phyloP scores from a whole-genome alignment of 2,888 invertebrate species.

The Parelbella ahira region DNA sequence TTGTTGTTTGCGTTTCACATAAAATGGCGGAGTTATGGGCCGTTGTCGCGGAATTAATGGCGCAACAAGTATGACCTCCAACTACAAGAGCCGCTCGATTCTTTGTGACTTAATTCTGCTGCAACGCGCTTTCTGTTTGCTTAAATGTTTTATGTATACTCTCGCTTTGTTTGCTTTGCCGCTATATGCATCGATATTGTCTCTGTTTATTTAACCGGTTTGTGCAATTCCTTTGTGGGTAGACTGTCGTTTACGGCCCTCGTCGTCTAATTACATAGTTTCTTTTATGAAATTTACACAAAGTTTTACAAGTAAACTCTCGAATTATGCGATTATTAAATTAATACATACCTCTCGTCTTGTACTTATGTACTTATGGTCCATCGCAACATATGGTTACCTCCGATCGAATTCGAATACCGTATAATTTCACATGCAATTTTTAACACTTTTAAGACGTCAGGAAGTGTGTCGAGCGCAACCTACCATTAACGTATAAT shows the following conservation, averaged over 20 bases:
- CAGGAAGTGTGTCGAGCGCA: slow-evolving; percentile 21
- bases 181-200: slow-evolving; percentile 23
- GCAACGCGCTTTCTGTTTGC: slow-evolving; percentile 26
- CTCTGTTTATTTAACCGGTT: slow-evolving; percentile 10
- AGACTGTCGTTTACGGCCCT: too few species aligned
- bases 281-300: too few species aligned
- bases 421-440: slow-evolving; percentile 18
- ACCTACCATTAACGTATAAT: slow-evolving; percentile 21
- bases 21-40: slow-evolving; percentile 57
- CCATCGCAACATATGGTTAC: slow-evolving; percentile 19
- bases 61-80: slow-evolving; percentile 52
- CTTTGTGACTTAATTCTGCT: slow-evolving; percentile 30
- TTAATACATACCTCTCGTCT: too few species aligned
- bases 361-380: too few species aligned
- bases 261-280: too few species aligned
- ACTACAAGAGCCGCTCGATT: slow-evolving; percentile 29
- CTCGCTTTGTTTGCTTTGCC: slow-evolving; percentile 25
- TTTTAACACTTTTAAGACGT: slow-evolving; percentile 25
- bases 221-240: slow-evolving; percentile 12
- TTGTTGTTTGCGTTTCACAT: slow-evolving; percentile 58
- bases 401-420: slow-evolving; percentile 2
- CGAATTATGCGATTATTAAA: too few species aligned
- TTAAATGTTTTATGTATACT: slow-evolving; percentile 22
- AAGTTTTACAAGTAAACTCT: too few species aligned
- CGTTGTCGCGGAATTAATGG: slow-evolving; percentile 57